Conservation (phyloP, 1,140 invertebrate species). For the Scylla paramamosain region DNA sequence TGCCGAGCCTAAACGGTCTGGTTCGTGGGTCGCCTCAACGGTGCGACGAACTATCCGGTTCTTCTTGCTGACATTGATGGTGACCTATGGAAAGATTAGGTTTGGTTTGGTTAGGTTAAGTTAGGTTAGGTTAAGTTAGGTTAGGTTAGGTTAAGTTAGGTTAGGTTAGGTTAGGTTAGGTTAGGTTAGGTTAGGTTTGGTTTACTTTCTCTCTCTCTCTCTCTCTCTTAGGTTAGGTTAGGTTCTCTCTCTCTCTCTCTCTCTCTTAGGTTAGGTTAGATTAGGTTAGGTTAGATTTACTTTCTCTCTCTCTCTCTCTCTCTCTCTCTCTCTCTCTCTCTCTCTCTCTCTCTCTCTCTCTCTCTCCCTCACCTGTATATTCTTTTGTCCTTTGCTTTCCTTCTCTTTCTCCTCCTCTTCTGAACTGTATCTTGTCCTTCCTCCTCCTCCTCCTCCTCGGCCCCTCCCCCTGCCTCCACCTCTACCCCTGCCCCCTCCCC, state of each 20-base stretch:
- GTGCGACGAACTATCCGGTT: conserved; percentile 74
- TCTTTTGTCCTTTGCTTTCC: conserved; percentile 27
- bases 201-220: no score
- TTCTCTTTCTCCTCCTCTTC: not conserved
- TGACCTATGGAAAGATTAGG: conserved; percentile 59
- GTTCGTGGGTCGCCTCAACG: conserved; percentile 64
- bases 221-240: no score
- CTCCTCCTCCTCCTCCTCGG: conserved; percentile 39
- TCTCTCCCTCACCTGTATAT: conserved; percentile 45
- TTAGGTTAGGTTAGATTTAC: no score
- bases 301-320: not conserved
- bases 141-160: no score
- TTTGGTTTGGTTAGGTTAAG: no score
- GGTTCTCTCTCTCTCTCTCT: no score
- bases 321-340: conserved; percentile 43
- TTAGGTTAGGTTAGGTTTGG: no score
- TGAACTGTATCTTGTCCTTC: not conserved
- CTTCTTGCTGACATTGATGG: conserved; percentile 75
- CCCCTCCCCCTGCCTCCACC: not conserved
- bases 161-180: no score
- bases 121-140: not conserved
- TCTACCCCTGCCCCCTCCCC: conserved; percentile 39
- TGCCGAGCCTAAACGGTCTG: conserved; percentile 74
- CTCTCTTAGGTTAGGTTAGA: no score
- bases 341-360: conserved; percentile 40